Conservation (phyloP, 2,888 invertebrate genomes). For the Trichogramma dendrolimi region DNA sequence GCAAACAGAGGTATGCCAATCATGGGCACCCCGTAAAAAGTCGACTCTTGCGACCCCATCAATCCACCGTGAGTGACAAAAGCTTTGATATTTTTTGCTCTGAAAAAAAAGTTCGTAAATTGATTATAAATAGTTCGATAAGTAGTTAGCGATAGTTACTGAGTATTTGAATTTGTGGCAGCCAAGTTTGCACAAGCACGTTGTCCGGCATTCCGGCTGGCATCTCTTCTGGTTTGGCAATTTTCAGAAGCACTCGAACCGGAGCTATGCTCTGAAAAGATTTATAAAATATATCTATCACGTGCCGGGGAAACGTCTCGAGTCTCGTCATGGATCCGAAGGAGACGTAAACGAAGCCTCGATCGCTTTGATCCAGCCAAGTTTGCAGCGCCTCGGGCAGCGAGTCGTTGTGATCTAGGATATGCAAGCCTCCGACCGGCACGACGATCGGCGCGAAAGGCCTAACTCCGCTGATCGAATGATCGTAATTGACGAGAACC, state of each 20-base stretch:
- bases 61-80: slow-evolving; percentile 42
- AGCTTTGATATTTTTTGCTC: slow-evolving; percentile 39
- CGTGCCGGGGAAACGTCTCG: slow-evolving; percentile 40
- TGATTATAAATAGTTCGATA: not conserved
- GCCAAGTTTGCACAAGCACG: slow-evolving; percentile 42
- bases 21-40: slow-evolving; percentile 36
- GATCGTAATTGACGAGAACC: slow-evolving; percentile 55
- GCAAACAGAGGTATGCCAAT: slow-evolving; percentile 39
- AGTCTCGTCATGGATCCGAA: slow-evolving; percentile 47
- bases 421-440: slow-evolving; percentile 58
- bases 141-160: slow-evolving; percentile 28
- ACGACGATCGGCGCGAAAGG: slow-evolving; percentile 53
- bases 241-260: slow-evolving; percentile 41
- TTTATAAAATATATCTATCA: slow-evolving; percentile 35
- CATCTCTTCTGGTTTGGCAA: slow-evolving; percentile 39
- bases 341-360: slow-evolving; percentile 45
- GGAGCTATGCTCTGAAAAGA: slow-evolving; percentile 43
- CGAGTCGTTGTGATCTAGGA: slow-evolving; percentile 40
- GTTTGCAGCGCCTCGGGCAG: slow-evolving; percentile 37
- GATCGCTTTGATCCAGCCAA: slow-evolving; percentile 42
- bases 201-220: slow-evolving; percentile 42
- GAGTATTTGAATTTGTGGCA: slow-evolving; percentile 39
- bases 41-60: slow-evolving; percentile 36
- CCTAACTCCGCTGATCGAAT: slow-evolving; percentile 50
- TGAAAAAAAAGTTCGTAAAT: slow-evolving; percentile 17